A percentile compares a stretch with the other conserved stretches of the same genome.
These are phyloP conservation scores for Sphaeramia orbicularis DNA, from an alignment of 2,797 vertebrate genomes.

Conservation along the genomic window DNA sequence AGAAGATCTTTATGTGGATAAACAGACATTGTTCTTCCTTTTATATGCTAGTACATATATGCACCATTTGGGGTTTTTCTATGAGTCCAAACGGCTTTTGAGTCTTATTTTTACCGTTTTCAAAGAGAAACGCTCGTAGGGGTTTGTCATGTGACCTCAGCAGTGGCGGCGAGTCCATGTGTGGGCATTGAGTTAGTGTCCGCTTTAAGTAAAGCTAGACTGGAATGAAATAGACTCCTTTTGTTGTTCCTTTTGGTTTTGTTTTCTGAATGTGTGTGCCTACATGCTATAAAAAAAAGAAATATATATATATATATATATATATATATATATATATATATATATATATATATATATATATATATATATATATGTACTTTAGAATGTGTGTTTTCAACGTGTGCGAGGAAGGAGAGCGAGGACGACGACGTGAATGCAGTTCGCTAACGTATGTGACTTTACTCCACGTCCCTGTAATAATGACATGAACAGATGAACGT, in stretches of 20 bases:
- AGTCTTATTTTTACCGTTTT: constrained; percentile 71
- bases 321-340: constrained; percentile 31
- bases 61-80: constrained; percentile 71
- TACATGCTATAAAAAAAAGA: constrained; percentile 56
- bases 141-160: constrained; percentile 56
- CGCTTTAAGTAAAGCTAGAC: constrained; percentile 34
- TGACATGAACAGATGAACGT: constrained; percentile 9
- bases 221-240: constrained; percentile 36
- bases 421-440: constrained; percentile 34
- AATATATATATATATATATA: constrained; percentile 38
- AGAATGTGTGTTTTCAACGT: constrained; percentile 30
- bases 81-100: constrained; percentile 55
- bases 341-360: constrained; percentile 48
- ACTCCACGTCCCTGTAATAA: constrained; percentile 59
- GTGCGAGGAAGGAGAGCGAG: constrained; percentile 5
- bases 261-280: constrained; percentile 64
- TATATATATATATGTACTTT: constrained; percentile 50
- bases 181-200: constrained; percentile 47
- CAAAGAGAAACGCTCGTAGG: constrained; percentile 50
- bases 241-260: constrained; percentile 22
- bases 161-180: constrained; percentile 23
- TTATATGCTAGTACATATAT: constrained; percentile 72
- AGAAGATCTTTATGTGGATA: constrained; percentile 58
- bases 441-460: constrained; percentile 46
- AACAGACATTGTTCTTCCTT: constrained; percentile 78